Evolutionary conservation across 2,888 invertebrate species (phyloP), one percentile per base, ranked within the genome.

Genomic region (Drosophila lacicola): DNA sequence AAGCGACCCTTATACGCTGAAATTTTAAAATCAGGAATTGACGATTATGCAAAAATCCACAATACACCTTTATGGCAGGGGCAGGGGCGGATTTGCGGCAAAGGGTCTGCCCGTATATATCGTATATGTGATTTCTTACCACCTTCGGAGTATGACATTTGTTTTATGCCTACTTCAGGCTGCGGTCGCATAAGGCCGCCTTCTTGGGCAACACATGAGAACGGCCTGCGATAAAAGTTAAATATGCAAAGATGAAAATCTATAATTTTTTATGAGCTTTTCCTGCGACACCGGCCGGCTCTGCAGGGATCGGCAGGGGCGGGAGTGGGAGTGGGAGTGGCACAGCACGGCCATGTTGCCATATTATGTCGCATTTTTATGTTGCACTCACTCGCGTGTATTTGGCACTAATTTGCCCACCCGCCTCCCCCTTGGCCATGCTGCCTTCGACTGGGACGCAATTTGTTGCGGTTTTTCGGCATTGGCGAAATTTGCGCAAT

Each of bases 171-270:
- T 56, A 73, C 71, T 62, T 77, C 83, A 81, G 88, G 71, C 79
- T 85, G 83, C 63, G 81, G 79, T 65, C 72, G 74, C 74, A 85
- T 81, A 81, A 82, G 76, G 62, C 78, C 77, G 42, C 44, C 60
- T 9, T 44, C 62, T 62, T 62, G 46, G 58, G 66, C 74, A 58
- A 65, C 87, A 83, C 87, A 82, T 83, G 87, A 79, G 81, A 57
- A 66, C 78, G 45, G 83, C 69, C 72, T 51, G 70, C 82, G 79
- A 87, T 87, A 84, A 88, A 88, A 88, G 76, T 86, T 89, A 86
- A 88, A 88, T 88, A 88, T 88, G 87, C 84, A 89, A 88, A 88
- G 76, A 85, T 82, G 83, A 74, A 86, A 84, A 86, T 86, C 88
- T 86, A 86, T 86, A 86, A 86, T 86, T 86, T 86, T 88, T 86